A percentile compares a stretch with the other conserved stretches of the same genome.
phyloP scores from a whole-genome alignment of 1,140 invertebrate species.

The Periplaneta americana region DNA sequence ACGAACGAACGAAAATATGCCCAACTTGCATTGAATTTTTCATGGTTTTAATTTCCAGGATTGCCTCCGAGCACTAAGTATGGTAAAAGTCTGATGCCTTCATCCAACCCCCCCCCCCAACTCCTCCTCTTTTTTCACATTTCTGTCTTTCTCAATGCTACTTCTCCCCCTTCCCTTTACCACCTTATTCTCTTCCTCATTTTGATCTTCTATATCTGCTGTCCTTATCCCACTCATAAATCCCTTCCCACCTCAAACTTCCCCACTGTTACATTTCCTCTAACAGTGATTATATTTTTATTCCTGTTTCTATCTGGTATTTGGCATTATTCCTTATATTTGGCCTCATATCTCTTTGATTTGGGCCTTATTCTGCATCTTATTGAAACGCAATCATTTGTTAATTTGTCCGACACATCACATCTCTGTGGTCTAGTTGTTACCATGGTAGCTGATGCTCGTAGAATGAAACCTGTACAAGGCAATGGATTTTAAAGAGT shows the following conservation, averaged over 20 bases:
- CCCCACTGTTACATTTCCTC: not conserved
- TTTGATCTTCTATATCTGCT: not conserved
- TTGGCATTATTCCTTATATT: too few species aligned
- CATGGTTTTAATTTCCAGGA: conserved; percentile 11
- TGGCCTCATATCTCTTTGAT: too few species aligned
- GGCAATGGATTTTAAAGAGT: too few species aligned
- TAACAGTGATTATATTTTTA: not conserved
- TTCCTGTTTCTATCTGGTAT: too few species aligned
- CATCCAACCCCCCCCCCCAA: not conserved
- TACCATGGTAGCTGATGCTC: too few species aligned
- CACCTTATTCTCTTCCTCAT: not conserved
- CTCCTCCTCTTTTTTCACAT: not conserved
- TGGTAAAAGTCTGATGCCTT: not conserved
- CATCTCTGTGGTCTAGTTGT: too few species aligned
- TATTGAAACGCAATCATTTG: too few species aligned
- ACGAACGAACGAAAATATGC: conserved; percentile 1
- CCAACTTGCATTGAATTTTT: conserved; percentile 12
- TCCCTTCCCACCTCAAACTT: not conserved
- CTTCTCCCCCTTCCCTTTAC: too few species aligned
- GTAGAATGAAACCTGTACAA: too few species aligned
- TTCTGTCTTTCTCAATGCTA: not conserved
- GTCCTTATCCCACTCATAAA: not conserved
- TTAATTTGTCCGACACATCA: too few species aligned
- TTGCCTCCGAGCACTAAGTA: conserved; percentile 8
- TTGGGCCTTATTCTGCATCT: too few species aligned